A percentile compares a stretch with the other conserved stretches of the same genome.
These are phyloP conservation scores for Sterna hirundo DNA, from an alignment of 2,113 vertebrate genomes.

Conservation along the genomic window DNA sequence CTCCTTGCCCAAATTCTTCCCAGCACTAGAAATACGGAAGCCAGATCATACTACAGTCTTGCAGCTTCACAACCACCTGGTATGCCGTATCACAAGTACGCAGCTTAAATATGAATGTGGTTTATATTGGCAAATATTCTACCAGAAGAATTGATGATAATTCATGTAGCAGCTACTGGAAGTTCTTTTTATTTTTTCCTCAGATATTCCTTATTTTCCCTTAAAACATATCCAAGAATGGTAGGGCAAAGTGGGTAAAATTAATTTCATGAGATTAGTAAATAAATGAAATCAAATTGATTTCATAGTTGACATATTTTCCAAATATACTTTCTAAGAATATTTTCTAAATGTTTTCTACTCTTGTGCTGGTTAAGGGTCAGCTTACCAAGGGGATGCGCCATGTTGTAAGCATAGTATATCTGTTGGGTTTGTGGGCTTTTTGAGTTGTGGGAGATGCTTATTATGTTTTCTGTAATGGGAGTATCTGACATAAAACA, in stretches of 20 bases:
- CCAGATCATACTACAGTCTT: not conserved
- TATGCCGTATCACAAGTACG: not conserved
- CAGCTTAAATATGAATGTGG: not conserved
- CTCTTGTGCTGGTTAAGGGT: not conserved
- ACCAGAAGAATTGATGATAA: not conserved
- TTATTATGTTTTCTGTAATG: not conserved
- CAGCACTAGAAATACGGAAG: not conserved
- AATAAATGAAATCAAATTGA: not conserved
- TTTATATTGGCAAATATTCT: not conserved
- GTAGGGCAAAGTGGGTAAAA: not conserved
- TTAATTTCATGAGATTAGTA: not conserved
- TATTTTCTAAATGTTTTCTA: not conserved
- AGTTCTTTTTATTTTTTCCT: not conserved
- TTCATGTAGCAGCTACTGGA: not conserved
- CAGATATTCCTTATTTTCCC: not conserved
- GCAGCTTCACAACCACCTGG: not conserved
- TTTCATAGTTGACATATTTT: not conserved
- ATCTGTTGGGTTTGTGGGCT: not conserved
- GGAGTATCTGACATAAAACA: not conserved
- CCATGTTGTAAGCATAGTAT: not conserved
- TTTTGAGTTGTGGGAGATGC: not conserved
- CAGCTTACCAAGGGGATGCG: not conserved
- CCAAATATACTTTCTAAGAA: not conserved
- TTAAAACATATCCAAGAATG: not conserved
- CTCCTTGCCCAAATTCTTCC: not conserved